These are phyloP conservation scores for Frankliniella fusca DNA, from an alignment of 2,888 invertebrate species.

Conservation along the genomic window DNA sequence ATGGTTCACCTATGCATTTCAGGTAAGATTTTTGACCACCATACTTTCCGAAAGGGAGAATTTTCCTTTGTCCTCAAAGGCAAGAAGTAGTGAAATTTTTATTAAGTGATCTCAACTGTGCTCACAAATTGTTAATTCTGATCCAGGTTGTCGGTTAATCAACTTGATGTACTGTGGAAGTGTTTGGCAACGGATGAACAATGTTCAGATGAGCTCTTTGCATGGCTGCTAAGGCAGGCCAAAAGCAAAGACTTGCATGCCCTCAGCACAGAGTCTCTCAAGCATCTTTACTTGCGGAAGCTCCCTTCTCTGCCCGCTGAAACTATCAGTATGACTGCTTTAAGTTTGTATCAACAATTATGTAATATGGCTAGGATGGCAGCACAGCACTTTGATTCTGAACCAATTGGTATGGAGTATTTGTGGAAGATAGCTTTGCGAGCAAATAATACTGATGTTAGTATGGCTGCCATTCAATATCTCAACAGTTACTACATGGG, in stretches of 20 bases:
- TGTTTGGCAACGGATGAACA: constrained; percentile 81
- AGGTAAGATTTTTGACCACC: constrained; percentile 50
- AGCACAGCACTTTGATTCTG: constrained; percentile 59
- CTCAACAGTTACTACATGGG: constrained; percentile 92
- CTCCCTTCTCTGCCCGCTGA: constrained; percentile 84
- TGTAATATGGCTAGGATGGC: constrained; percentile 82
- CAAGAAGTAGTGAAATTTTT: not conserved
- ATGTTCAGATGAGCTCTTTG: constrained; percentile 87
- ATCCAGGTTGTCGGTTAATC: constrained; percentile 70
- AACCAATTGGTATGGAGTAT: constrained; percentile 82
- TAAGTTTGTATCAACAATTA: constrained; percentile 85
- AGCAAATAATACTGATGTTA: constrained; percentile 88
- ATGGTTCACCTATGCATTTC: constrained; percentile 86
- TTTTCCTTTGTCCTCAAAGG: not conserved
- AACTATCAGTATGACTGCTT: constrained; percentile 84
- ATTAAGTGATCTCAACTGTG: constrained; percentile 30
- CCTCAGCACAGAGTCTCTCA: constrained; percentile 77
- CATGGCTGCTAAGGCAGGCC: constrained; percentile 88
- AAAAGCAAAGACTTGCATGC: constrained; percentile 89
- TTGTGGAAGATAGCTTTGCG: constrained; percentile 90
- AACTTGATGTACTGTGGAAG: constrained; percentile 87
- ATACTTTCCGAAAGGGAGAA: not conserved
- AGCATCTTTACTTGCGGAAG: constrained; percentile 83
- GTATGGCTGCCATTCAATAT: constrained; percentile 91
- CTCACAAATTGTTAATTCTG: not conserved